Conservation (phyloP, 2,113 vertebrate genomes). For the Malaclemys terrapin region DNA sequence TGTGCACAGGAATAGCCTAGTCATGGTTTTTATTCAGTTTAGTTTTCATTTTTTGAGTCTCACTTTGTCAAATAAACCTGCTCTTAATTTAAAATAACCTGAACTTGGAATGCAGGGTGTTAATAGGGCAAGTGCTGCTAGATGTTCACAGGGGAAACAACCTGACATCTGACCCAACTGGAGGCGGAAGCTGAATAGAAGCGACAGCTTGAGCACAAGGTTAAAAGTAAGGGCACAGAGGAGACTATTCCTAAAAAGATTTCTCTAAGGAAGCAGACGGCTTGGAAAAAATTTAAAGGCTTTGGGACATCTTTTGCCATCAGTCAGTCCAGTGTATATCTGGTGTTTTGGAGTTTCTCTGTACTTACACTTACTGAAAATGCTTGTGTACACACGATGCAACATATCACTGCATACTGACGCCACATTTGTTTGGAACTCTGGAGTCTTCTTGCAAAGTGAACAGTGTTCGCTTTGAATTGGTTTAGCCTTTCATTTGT, state of each 20-base stretch:
- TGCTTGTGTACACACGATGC: not conserved
- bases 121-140: not conserved
- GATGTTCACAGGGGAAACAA: not conserved
- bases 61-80: not conserved
- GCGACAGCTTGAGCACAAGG: not conserved
- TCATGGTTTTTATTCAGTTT: fast-evolving
- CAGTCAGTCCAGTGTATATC: slow-evolving; percentile 33
- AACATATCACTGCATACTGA: not conserved
- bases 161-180: not conserved
- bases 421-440: not conserved
- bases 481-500: not conserved
- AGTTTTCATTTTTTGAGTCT: not conserved
- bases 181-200: slow-evolving; percentile 17
- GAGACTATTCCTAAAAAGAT: not conserved
- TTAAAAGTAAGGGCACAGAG: not conserved
- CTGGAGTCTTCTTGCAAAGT: not conserved
- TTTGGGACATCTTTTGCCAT: not conserved
- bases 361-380: not conserved
- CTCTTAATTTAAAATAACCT: not conserved
- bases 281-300: not conserved
- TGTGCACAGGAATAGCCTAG: fast-evolving
- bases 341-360: not conserved
- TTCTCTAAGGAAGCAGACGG: not conserved
- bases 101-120: not conserved
- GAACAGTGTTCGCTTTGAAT: not conserved